Evolutionary conservation across 2,888 invertebrate species (phyloP).

Genomic region (Metellina segmentata): DNA sequence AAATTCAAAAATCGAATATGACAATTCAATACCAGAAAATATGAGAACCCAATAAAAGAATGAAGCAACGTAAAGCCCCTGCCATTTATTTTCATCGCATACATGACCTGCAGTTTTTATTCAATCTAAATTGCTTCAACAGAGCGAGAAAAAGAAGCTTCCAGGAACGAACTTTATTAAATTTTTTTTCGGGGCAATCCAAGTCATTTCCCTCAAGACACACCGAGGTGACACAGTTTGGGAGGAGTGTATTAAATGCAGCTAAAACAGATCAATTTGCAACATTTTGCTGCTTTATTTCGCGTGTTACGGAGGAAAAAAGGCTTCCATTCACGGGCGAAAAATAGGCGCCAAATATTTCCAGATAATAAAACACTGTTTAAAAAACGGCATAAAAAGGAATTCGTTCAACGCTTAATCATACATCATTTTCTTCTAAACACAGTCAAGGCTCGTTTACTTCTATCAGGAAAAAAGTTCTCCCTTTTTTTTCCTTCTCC

Average conservation of each 20-base stretch:
- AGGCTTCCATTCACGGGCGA: conserved; percentile 3
- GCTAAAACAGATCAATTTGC: conserved; percentile 50
- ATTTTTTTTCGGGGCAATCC: background rate
- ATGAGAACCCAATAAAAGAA: too few relatives aligned
- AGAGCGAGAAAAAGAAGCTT: too few relatives aligned
- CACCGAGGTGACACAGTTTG: background rate
- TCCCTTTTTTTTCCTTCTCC: background rate
- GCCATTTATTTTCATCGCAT: too few relatives aligned
- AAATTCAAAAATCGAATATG: too few relatives aligned
- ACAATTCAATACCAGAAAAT: too few relatives aligned
- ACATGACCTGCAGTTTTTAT: too few relatives aligned
- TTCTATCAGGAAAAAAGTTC: conserved; percentile 19
- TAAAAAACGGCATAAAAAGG: conserved; percentile 21
- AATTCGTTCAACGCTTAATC: conserved; percentile 34
- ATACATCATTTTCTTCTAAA: conserved; percentile 42
- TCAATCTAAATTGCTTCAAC: too few relatives aligned
- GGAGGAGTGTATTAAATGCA: conserved; percentile 25
- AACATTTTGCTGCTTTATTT: conserved; percentile 24
- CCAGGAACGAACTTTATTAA: background rate
- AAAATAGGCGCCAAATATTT: conserved; percentile 29
- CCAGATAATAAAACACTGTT: conserved; percentile 40
- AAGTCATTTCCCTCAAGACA: background rate
- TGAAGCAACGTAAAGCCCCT: too few relatives aligned
- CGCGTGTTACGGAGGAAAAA: background rate
- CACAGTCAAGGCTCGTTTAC: conserved; percentile 32